These are phyloP conservation scores for Drosophila tripunctata DNA, from an alignment of 2,888 invertebrate species.

Conservation along the genomic window DNA sequence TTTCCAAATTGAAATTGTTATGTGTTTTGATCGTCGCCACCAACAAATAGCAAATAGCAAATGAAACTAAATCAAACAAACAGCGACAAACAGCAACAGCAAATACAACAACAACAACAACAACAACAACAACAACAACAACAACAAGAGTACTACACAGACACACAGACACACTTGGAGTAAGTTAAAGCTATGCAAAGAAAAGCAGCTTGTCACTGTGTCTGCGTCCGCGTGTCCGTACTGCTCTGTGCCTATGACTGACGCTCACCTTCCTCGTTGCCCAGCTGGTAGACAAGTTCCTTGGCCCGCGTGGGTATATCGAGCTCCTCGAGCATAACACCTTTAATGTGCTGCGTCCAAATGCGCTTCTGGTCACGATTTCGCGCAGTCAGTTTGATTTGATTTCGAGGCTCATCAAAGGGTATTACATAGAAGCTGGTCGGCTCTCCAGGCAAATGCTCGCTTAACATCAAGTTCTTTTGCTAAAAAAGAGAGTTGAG, in stretches of 20 bases:
- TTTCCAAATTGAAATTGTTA: conserved; percentile 31
- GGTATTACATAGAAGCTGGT: conserved; percentile 98
- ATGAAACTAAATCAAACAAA: conserved; percentile 21
- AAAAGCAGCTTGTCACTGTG: neutral
- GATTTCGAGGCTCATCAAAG: conserved; percentile 96
- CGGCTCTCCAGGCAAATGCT: conserved; percentile 96
- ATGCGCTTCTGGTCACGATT: conserved; percentile 85
- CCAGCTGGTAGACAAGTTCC: conserved; percentile 91
- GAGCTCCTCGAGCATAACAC: conserved; percentile 97
- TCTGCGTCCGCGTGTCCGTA: neutral
- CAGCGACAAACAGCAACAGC: conserved; percentile 8
- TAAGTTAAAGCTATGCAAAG: conserved; percentile 7
- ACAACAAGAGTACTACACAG: conserved; percentile 11
- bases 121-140: conserved; percentile 13
- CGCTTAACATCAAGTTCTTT: conserved; percentile 98
- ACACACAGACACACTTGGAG: conserved; percentile 9
- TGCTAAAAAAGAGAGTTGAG: conserved; percentile 87
- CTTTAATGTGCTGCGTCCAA: conserved; percentile 85
- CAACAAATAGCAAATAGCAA: no score
- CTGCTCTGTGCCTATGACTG: neutral
- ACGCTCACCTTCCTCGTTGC: conserved; percentile 86
- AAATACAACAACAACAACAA: conserved; percentile 1
- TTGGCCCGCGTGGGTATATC: conserved; percentile 97
- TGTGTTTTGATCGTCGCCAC: conserved; percentile 32
- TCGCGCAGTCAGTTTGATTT: conserved; percentile 89